These are phyloP conservation scores for Chrysochloris asiatica DNA, from an alignment of 2,113 vertebrate species.

Conservation along the genomic window DNA sequence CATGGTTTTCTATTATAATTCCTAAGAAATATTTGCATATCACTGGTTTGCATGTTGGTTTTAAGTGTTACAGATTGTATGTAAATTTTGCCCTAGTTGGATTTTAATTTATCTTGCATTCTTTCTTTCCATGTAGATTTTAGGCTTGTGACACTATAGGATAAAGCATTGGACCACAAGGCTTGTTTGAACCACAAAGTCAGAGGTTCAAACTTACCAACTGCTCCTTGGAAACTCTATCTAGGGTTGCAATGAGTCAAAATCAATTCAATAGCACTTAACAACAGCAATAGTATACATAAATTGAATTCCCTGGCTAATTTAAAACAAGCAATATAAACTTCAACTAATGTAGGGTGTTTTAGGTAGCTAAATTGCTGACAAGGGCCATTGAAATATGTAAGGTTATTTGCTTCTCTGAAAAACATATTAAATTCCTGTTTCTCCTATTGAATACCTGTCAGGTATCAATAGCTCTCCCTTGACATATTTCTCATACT, in stretches of 20 bases:
- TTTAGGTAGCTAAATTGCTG: neutral
- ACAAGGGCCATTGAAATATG: neutral
- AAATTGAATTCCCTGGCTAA: neutral
- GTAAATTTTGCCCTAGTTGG: neutral
- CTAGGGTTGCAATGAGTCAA: too few relatives aligned
- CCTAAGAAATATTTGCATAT: neutral
- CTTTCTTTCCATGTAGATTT: slow-evolving; percentile 11
- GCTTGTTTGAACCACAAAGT: too few relatives aligned
- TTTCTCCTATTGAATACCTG: too few relatives aligned
- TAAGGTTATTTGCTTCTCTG: neutral
- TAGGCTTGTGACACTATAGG: neutral
- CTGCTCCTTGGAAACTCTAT: too few relatives aligned
- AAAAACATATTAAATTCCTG: neutral
- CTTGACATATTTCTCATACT: too few relatives aligned
- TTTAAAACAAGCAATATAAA: neutral
- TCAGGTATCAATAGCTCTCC: too few relatives aligned
- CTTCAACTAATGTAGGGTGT: neutral
- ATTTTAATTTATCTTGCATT: neutral
- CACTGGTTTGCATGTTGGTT: neutral
- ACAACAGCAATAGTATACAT: neutral
- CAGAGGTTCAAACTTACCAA: too few relatives aligned
- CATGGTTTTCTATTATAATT: neutral
- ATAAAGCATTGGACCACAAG: too few relatives aligned
- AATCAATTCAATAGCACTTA: too few relatives aligned
- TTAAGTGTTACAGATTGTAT: neutral